A percentile compares a stretch with the other conserved stretches of the same genome.
phyloP scores from a whole-genome alignment of 2,888 invertebrate genomes.

The Nezara viridula region DNA sequence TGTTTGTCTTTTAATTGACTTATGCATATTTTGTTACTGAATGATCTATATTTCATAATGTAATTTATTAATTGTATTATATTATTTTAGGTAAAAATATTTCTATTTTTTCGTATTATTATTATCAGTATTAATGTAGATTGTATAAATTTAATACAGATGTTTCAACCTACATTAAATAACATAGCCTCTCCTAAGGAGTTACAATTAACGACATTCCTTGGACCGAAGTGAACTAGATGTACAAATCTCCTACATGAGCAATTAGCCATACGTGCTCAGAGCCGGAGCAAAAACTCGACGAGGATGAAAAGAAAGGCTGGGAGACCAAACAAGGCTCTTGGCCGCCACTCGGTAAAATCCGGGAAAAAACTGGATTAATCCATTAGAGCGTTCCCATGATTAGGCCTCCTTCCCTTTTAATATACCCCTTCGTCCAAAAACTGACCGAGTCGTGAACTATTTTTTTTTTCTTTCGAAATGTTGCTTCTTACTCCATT shows the following conservation, averaged over 20 bases:
- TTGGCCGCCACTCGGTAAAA: constrained; percentile 11
- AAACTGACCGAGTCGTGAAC: constrained; percentile 55
- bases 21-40: too few species aligned
- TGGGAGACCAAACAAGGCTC: constrained; percentile 12
- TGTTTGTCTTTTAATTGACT: too few species aligned
- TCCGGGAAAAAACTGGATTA: constrained; percentile 51
- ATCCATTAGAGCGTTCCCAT: constrained; percentile 52
- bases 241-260: not conserved
- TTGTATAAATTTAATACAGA: too few species aligned
- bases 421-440: constrained; percentile 26
- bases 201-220: not conserved
- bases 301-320: not conserved
- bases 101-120: too few species aligned
- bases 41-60: too few species aligned
- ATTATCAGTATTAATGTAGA: too few species aligned
- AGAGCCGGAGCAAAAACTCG: not conserved
- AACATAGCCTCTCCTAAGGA: not conserved
- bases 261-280: constrained; percentile 34
- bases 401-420: constrained; percentile 45
- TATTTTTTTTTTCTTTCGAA: constrained; percentile 48
- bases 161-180: too few species aligned
- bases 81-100: too few species aligned
- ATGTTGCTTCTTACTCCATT: constrained; percentile 41
- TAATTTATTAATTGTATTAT: too few species aligned
- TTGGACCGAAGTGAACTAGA: not conserved